Base-by-base conservation (phyloP, 2,888 invertebrate genomes). In the Drosophila hamatofila region DNA sequence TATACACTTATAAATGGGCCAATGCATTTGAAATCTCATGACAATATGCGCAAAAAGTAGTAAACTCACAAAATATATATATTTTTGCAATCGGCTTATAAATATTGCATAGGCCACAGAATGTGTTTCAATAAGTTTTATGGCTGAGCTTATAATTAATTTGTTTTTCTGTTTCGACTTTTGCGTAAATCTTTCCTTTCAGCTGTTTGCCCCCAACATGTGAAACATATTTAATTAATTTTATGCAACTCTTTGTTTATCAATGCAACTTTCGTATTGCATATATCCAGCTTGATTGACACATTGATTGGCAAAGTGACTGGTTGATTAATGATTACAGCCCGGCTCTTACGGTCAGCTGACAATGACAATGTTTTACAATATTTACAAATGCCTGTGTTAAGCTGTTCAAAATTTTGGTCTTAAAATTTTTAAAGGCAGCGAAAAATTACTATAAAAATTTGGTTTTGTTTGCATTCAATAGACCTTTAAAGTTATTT, bases 1-100 rank as follows among this genome's bases (percentile, higher is more conserved):
- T 64, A 64, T 73, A 51, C 70, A 55, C 78, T 78, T 70, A 71
- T 55, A 48, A 73, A 64, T 72, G 72, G 67, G 14, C 48, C 30
- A 63, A 25, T 71, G 74, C 62, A 65, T 61, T 65, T 55, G 57
- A 33, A 62, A 69, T 51, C 78, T 55, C 33, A 65, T 61, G 70
- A 70, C 75, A 70, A 74, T 70, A 55, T 61, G 67, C 75, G 44
- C 44, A 37, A 56, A 64, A 69, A 46, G 72, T 60, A 60, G 41
- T 49, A 63, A 61, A 42, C 51, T 25, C 54, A 11, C n/a, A n/a
- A 54, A 54, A 54, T 23, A 37, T 37, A 54, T 23, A 37, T 37
- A 3, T n/a, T 54, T 37, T 37, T 54, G 39, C 23, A 48, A 44
- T 35, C 42, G 23, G 59, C 48, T 63, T 63, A 66, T 33, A 21